Conservation (phyloP, 2,113 vertebrate species). For the Australoheros scitulus region DNA sequence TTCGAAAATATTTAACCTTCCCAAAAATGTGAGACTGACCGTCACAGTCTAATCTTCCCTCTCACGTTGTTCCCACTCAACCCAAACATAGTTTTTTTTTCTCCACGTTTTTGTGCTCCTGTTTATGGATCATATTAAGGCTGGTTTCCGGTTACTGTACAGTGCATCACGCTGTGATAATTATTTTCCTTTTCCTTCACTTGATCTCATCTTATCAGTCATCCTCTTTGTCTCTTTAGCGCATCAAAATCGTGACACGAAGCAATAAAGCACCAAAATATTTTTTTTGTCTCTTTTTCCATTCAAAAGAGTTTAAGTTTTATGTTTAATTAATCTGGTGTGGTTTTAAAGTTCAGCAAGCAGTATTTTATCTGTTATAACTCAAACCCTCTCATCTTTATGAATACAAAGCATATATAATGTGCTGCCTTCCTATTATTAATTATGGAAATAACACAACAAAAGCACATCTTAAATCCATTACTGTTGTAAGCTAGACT, state of each 20-base stretch:
- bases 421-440: conserved; percentile 86
- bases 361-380: conserved; percentile 77
- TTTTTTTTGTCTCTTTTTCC: conserved; percentile 36
- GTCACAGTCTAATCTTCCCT: background rate
- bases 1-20: background rate
- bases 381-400: conserved; percentile 79
- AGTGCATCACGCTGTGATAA: conserved; percentile 50
- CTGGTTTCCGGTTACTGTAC: conserved; percentile 46
- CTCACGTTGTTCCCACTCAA: background rate
- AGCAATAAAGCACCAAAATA: conserved; percentile 32
- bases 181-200: conserved; percentile 50
- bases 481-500: conserved; percentile 93
- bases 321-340: conserved; percentile 77
- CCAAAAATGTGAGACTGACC: background rate
- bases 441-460: conserved; percentile 94
- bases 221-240: conserved; percentile 40
- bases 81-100: background rate
- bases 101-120: background rate
- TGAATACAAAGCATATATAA: conserved; percentile 83
- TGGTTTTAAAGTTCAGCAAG: conserved; percentile 75
- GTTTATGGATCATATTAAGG: background rate
- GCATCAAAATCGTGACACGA: conserved; percentile 48
- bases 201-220: conserved; percentile 54
- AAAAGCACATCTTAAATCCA: conserved; percentile 95
- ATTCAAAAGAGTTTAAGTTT: conserved; percentile 72